Base-by-base conservation (phyloP, 1,140 invertebrate species). In the Drepana arcuata region DNA sequence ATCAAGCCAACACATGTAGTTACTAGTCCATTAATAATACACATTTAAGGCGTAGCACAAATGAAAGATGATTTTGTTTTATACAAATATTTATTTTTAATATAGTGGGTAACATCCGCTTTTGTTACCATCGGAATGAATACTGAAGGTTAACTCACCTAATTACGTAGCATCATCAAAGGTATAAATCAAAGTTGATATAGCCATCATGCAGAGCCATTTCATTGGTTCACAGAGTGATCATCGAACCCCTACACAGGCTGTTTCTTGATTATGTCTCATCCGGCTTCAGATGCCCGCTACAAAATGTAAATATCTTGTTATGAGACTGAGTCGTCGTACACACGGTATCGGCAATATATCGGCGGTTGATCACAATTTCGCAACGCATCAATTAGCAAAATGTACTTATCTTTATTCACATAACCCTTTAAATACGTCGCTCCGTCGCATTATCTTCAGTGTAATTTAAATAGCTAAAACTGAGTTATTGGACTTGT, bases 301-400 rank as follows among this genome's bases (percentile, higher is more conserved):
- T 79, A 75, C 65, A 79, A 79, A 73, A 74, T 54, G 62, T 69
- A 67, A 69, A 74, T 62, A 62, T 64, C 61, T 66, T 52, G 65
- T 74, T 69, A 75, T 70, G 60, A 56, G 63, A 67, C 59, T 68
- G 54, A 61, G 62, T 67, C 55, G 59, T 53, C 41, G 42, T 42
- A 58, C 66, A 51, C 57, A 16, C 1, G 2, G 9, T 31, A 16
- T 7, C 15, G 6, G 4, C 12, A 13, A n/a, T n/a, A n/a, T n/a
- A n/a, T n/a, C n/a, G n/a, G n/a, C n/a, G n/a, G n/a, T n/a, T n/a
- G n/a, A n/a, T n/a, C n/a, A n/a, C n/a, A n/a, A n/a, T n/a, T n/a
- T n/a, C n/a, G n/a, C n/a, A 29, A 14, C 1, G 14, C 56, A 65
- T 57, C 56, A 49, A 37, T 30, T 44, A 41, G 14, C 26, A 42